These are phyloP conservation scores for Anagrus nilaparvatae DNA, from an alignment of 1,140 invertebrate genomes.

Conservation along the genomic window DNA sequence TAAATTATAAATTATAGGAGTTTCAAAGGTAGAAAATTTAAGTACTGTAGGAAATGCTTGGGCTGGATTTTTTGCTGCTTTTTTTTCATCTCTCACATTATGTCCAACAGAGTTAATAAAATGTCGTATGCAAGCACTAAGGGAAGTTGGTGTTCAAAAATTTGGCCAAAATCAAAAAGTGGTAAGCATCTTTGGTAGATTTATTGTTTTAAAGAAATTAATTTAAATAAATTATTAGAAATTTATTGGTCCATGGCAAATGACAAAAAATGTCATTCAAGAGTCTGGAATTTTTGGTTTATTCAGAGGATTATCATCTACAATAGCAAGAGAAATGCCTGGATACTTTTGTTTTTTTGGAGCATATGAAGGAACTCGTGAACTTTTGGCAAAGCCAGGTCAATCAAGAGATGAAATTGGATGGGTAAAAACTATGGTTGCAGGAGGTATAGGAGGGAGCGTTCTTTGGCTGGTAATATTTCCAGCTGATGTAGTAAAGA, in stretches of 20 bases:
- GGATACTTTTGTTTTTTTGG: conserved; percentile 99
- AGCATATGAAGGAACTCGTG: conserved; percentile 79
- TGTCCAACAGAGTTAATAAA: conserved; percentile 98
- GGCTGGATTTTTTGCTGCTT: conserved; percentile 91
- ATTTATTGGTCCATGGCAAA: conserved; percentile 54
- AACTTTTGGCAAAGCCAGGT: conserved; percentile 53
- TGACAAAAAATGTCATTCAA: conserved; percentile 69
- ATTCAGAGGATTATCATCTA: conserved; percentile 83
- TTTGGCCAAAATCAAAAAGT: conserved; percentile 14
- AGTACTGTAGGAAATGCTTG: conserved; percentile 74
- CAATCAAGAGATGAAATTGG: conserved; percentile 67
- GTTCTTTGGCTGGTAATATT: conserved; percentile 90
- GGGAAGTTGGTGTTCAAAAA: conserved; percentile 57
- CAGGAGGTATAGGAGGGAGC: conserved; percentile 84
- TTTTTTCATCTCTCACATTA: conserved; percentile 92
- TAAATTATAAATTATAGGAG: conserved; percentile 22
- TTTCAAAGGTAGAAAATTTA: conserved; percentile 59
- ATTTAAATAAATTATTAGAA: conserved; percentile 24
- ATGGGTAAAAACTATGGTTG: conserved; percentile 70
- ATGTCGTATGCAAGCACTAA: conserved; percentile 91
- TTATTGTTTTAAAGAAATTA: not conserved
- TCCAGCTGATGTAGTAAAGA: conserved; percentile 95
- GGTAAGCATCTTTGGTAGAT: conserved; percentile 4
- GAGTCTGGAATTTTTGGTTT: conserved; percentile 71
- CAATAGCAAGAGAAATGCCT: conserved; percentile 93